Conservation (phyloP, 2,113 vertebrate species). For the Beaufortia kweichowensis region DNA sequence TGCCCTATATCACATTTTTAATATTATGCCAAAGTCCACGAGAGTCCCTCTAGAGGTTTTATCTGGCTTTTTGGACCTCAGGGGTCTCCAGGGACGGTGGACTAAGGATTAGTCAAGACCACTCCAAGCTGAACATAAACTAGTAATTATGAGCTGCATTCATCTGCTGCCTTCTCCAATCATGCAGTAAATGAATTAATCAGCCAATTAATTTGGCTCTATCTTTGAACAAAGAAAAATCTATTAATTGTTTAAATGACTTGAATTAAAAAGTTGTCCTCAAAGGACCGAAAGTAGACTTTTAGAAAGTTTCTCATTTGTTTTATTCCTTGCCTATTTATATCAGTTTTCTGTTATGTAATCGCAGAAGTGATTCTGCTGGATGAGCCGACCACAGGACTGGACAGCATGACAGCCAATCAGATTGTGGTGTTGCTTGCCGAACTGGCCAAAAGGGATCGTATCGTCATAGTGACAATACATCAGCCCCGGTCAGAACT, state of each 20-base stretch:
- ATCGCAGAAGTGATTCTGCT: constrained; percentile 87
- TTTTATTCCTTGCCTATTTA: constrained; percentile 4
- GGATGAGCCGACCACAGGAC: constrained; percentile 92
- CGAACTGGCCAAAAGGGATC: constrained; percentile 81
- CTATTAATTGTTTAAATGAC: constrained; percentile 79
- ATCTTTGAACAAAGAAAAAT: constrained; percentile 72
- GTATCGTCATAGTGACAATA: constrained; percentile 91
- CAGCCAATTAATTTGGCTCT: constrained; percentile 75
- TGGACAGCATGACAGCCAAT: constrained; percentile 94
- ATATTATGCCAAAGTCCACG: constrained; percentile 58
- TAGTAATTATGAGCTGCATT: constrained; percentile 71
- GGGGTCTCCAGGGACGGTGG: constrained; percentile 62
- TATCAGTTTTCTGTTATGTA: constrained; percentile 57
- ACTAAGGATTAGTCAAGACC: constrained; percentile 71
- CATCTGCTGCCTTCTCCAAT: constrained; percentile 72
- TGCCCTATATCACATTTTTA: constrained; percentile 67
- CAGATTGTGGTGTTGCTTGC: constrained; percentile 86
- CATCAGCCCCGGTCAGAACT: constrained; percentile 96
- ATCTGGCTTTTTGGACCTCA: constrained; percentile 63
- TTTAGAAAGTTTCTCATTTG: constrained; percentile 53
- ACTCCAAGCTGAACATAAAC: constrained; percentile 41
- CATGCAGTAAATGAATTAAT: constrained; percentile 82
- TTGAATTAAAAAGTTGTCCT: constrained; percentile 67
- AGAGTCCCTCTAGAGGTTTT: constrained; percentile 59
- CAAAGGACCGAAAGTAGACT: constrained; percentile 51